phyloP scores from a whole-genome alignment of 2,797 vertebrate species.

The Furcifer pardalis region DNA sequence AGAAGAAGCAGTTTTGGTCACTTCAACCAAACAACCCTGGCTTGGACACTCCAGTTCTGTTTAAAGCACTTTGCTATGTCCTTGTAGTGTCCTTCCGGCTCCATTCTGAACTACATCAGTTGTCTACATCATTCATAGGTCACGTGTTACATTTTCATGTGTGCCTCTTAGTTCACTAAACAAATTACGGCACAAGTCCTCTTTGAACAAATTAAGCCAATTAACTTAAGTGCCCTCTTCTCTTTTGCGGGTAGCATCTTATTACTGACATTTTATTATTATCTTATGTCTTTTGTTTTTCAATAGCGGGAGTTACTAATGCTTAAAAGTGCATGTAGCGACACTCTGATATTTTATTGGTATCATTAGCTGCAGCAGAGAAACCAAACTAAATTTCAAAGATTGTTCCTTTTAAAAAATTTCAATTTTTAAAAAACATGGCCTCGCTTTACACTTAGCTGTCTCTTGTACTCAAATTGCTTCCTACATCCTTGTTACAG shows the following conservation, averaged over 20 bases:
- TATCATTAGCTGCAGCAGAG: slow-evolving; percentile 15
- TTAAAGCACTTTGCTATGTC: background rate
- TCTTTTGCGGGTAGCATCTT: slow-evolving; percentile 1
- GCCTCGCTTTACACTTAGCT: background rate
- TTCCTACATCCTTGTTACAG: background rate
- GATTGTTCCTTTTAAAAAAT: slow-evolving; percentile 18
- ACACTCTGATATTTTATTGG: slow-evolving; percentile 17
- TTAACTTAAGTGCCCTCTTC: background rate
- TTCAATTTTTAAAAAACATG: background rate
- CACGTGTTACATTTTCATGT: background rate
- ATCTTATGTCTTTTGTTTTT: background rate
- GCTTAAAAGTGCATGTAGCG: background rate
- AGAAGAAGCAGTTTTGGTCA: background rate
- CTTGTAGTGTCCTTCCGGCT: background rate
- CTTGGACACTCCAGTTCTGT: background rate
- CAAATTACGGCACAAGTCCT: background rate
- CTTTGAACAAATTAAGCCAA: slow-evolving; percentile 11
- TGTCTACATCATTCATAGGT: background rate
- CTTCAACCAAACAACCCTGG: too few species aligned
- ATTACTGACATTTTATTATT: background rate
- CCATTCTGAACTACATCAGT: background rate
- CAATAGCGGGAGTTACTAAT: background rate
- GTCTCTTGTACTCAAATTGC: slow-evolving; percentile 1
- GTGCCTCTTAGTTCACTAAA: background rate
- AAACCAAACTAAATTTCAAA: slow-evolving; percentile 4